A percentile compares a stretch with the other conserved stretches of the same genome.
Evolutionary conservation across 2,888 invertebrate genomes (phyloP).

Genomic region (Venusia cambrica): DNA sequence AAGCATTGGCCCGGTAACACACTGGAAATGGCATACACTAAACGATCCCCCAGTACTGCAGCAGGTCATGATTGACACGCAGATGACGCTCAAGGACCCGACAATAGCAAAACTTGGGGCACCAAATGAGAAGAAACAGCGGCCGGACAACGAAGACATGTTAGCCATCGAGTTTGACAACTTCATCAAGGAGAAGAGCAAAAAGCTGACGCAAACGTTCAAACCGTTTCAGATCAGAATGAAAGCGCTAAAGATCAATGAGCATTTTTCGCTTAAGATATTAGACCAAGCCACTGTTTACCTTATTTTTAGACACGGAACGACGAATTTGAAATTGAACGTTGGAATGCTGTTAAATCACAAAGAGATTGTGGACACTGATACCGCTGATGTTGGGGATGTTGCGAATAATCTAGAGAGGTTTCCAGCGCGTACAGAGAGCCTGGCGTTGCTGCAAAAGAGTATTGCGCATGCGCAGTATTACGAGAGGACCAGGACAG

Average conservation of each 20-base stretch:
- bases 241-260: constrained; percentile 51
- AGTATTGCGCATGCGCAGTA: too few species aligned
- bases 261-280: constrained; percentile 50
- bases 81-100: constrained; percentile 1
- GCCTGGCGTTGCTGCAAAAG: too few species aligned
- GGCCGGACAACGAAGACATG: constrained; percentile 32
- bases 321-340: constrained; percentile 41
- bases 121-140: constrained; percentile 6
- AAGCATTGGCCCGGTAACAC: constrained; percentile 41
- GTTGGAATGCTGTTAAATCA: constrained; percentile 59
- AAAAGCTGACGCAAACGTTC: constrained; percentile 39
- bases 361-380: constrained; percentile 58
- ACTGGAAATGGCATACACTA: constrained; percentile 57
- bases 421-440: too few species aligned
- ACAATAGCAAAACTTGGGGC: constrained; percentile 1
- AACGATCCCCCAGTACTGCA: constrained; percentile 53
- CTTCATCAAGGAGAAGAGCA: constrained; percentile 37
- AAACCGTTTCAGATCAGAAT: constrained; percentile 48
- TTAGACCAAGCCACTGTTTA: constrained; percentile 49
- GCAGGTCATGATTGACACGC: constrained; percentile 36
- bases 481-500: too few species aligned
- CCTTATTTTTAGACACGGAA: constrained; percentile 42
- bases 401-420: too few species aligned
- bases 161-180: constrained; percentile 46
- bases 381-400: constrained; percentile 33